Evolutionary conservation across 2,888 invertebrate species (phyloP).

Genomic region (Macrosiphum euphorbiae): DNA sequence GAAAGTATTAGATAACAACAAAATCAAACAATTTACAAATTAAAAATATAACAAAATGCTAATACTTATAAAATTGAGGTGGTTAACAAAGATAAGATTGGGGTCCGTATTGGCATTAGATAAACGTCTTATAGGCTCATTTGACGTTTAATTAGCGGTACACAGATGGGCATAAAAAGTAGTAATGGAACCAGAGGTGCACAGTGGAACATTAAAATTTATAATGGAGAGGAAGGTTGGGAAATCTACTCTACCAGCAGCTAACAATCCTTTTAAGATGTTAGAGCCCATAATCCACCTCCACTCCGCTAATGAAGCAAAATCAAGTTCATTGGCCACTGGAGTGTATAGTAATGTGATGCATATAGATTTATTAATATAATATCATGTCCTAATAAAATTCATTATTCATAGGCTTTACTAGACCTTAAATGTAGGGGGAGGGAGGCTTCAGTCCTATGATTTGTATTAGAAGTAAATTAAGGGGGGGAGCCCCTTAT

Average conservation of each 20-base stretch:
- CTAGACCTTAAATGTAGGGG: too few relatives aligned
- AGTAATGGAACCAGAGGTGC: not conserved
- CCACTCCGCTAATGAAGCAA: not conserved
- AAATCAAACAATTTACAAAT: too few relatives aligned
- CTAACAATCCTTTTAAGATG: not conserved
- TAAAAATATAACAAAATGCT: not conserved
- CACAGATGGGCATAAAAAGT: not conserved
- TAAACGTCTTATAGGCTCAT: not conserved
- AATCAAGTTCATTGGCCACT: not conserved
- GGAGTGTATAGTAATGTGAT: too few relatives aligned
- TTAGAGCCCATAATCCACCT: not conserved
- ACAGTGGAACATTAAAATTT: not conserved
- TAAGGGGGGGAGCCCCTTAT: too few relatives aligned
- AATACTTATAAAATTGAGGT: not conserved
- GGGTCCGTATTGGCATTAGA: slow-evolving; percentile 9
- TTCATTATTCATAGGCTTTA: too few relatives aligned
- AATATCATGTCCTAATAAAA: too few relatives aligned
- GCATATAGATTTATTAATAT: too few relatives aligned
- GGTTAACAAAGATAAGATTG: not conserved
- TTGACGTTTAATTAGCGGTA: not conserved
- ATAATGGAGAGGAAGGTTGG: not conserved
- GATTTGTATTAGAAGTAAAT: too few relatives aligned
- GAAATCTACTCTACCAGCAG: not conserved
- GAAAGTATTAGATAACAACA: too few relatives aligned
- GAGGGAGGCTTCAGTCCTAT: too few relatives aligned